These are phyloP conservation scores for Drosophila sordidula DNA, from an alignment of 2,888 invertebrate genomes.

Conservation along the genomic window DNA sequence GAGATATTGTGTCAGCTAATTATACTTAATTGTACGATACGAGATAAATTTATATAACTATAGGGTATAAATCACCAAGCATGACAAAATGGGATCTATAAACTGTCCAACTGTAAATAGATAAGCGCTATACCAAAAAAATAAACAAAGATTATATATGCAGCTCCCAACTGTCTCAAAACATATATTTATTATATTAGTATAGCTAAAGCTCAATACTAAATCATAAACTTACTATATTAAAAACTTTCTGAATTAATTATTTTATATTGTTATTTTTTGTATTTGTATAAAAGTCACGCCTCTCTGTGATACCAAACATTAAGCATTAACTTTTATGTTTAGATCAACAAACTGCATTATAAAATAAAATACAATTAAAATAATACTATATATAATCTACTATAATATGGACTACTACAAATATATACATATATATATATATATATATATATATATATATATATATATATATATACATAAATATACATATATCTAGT, in stretches of 20 bases:
- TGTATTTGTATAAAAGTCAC: slow-evolving; percentile 81
- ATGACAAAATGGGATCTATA: slow-evolving; percentile 40
- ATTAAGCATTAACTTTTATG: slow-evolving; percentile 78
- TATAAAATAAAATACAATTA: slow-evolving; percentile 35
- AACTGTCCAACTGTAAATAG: slow-evolving; percentile 41
- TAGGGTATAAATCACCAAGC: slow-evolving; percentile 17
- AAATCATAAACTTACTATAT: too few species aligned
- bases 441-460: slow-evolving; percentile 42
- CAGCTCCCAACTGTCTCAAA: slow-evolving; percentile 48
- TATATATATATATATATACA: slow-evolving; percentile 45
- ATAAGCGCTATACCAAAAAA: slow-evolving; percentile 35
- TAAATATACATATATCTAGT: slow-evolving; percentile 43
- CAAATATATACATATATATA: slow-evolving; percentile 22
- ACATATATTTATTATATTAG: slow-evolving; percentile 46
- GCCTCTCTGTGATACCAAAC: slow-evolving; percentile 84
- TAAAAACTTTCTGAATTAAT: slow-evolving; percentile 54
- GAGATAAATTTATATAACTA: slow-evolving; percentile 31
- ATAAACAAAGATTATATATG: slow-evolving; percentile 24
- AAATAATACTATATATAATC: slow-evolving; percentile 29
- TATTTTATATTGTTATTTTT: slow-evolving; percentile 52
- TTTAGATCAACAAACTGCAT: slow-evolving; percentile 75
- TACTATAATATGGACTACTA: slow-evolving; percentile 33
- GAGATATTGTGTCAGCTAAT: not conserved
- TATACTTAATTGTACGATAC: slow-evolving; percentile 13
- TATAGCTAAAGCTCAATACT: slow-evolving; percentile 51